Evolutionary conservation across 2,113 vertebrate genomes (phyloP).

Genomic region (Ptychochromis oligacanthus): DNA sequence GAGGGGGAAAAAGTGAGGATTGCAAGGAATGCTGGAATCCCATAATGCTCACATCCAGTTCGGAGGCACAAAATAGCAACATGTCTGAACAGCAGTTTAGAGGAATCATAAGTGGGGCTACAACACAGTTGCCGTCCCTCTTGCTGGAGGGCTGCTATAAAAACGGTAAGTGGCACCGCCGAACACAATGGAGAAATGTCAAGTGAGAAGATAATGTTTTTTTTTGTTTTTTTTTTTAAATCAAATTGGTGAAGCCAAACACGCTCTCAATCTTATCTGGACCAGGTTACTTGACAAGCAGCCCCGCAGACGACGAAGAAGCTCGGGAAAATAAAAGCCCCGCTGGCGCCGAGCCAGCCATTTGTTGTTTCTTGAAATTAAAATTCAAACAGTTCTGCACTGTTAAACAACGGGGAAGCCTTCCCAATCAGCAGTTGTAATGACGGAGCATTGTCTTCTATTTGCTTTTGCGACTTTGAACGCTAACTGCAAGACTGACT

Average conservation of each 20-base stretch:
- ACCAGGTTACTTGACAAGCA: constrained; percentile 16
- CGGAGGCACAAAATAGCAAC: constrained; percentile 65
- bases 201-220: constrained; percentile 64
- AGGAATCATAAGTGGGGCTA: constrained; percentile 56
- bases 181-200: constrained; percentile 59
- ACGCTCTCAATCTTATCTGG: constrained; percentile 41
- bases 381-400: constrained; percentile 61
- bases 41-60: constrained; percentile 72
- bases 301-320: constrained; percentile 7
- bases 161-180: constrained; percentile 55
- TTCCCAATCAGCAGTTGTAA: constrained; percentile 38
- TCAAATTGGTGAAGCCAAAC: constrained; percentile 39
- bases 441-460: constrained; percentile 24
- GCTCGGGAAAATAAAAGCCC: constrained; percentile 21
- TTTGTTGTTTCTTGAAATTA: constrained; percentile 56
- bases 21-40: constrained; percentile 76
- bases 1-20: constrained; percentile 35
- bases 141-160: constrained; percentile 67
- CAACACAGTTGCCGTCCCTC: constrained; percentile 47
- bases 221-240: constrained; percentile 63
- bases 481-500: constrained; percentile 13
- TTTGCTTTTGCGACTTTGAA: constrained; percentile 39
- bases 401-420: constrained; percentile 36
- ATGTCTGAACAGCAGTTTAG: constrained; percentile 77
- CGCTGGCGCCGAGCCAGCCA: constrained; percentile 20